Base-by-base conservation (phyloP, 2,888 invertebrate species). In the Folsomia manolachei region DNA sequence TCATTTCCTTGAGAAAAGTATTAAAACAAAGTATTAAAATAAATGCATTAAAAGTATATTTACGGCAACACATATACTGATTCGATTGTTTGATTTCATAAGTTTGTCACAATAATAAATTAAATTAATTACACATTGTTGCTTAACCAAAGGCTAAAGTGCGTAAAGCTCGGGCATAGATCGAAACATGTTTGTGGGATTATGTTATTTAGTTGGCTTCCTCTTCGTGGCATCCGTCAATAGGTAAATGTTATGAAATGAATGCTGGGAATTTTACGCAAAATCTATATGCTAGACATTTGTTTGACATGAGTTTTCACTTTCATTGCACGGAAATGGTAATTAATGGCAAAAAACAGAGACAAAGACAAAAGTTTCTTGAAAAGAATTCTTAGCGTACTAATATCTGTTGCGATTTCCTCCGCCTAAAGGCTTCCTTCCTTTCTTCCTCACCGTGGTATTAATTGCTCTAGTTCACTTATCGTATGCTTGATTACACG, bases 191-290 rank as follows among this genome's bases (percentile, higher is more conserved):
- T n/a, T n/a, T n/a, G n/a, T n/a, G n/a, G n/a, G n/a, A n/a, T n/a
- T n/a, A n/a, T n/a, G n/a, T n/a, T n/a, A n/a, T n/a, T n/a, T n/a
- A n/a, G n/a, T n/a, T n/a, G n/a, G n/a, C n/a, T n/a, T n/a, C n/a
- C n/a, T n/a, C n/a, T n/a, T n/a, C n/a, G n/a, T n/a, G n/a, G n/a
- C n/a, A n/a, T n/a, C n/a, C n/a, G n/a, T n/a, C n/a, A n/a, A n/a
- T n/a, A n/a, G n/a, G n/a, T n/a, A n/a, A n/a, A n/a, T n/a, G n/a
- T n/a, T n/a, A n/a, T n/a, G n/a, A n/a, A n/a, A n/a, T 51, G 18
- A 18, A 51, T 51, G 51, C 11, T 56, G 56, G 56, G 56, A 56
- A 56, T 14, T 56, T 56, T 56, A 56, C 56, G 56, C 56, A 56
- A 56, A 19, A 21, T n/a, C n/a, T n/a, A 56, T 4, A 18, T 19